A percentile compares a stretch with the other conserved stretches of the same genome.
Evolutionary conservation across 2,888 invertebrate genomes (phyloP).

Genomic region (Lutraria lutraria): DNA sequence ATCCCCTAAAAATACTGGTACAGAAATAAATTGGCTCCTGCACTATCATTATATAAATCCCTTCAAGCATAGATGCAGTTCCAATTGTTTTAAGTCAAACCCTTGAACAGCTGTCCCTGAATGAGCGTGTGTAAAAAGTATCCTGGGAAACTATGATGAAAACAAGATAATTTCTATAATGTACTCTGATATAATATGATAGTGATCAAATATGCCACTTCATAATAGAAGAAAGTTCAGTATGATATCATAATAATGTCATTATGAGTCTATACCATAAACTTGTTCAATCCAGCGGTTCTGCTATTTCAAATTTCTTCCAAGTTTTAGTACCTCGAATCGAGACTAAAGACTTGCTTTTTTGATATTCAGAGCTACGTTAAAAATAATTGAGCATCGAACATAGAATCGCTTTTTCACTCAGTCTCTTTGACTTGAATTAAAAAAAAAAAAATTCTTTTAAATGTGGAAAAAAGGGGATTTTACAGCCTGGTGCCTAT

Average conservation of each 20-base stretch:
- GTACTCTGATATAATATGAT: background rate
- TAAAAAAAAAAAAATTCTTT: background rate
- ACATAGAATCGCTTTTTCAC: background rate
- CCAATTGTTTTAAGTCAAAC: too few species aligned
- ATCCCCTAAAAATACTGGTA: too few species aligned
- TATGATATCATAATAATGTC: background rate
- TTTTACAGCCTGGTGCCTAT: background rate
- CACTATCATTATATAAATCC: too few species aligned
- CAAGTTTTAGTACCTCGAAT: background rate
- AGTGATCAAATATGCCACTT: slow-evolving; percentile 18
- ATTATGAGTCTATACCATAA: background rate
- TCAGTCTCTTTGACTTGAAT: background rate
- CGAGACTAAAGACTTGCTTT: background rate
- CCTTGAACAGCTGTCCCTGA: background rate
- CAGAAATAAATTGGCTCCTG: too few species aligned
- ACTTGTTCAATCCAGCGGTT: background rate
- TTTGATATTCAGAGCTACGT: background rate
- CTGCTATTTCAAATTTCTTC: background rate
- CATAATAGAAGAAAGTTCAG: background rate
- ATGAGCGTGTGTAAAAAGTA: background rate
- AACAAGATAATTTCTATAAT: background rate
- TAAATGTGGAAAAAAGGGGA: background rate
- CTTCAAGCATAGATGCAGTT: too few species aligned
- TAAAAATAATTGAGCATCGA: background rate
- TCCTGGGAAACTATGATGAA: background rate